Evolutionary conservation across 2,888 invertebrate genomes (phyloP).

Genomic region (Caenorhabditis sp.): DNA sequence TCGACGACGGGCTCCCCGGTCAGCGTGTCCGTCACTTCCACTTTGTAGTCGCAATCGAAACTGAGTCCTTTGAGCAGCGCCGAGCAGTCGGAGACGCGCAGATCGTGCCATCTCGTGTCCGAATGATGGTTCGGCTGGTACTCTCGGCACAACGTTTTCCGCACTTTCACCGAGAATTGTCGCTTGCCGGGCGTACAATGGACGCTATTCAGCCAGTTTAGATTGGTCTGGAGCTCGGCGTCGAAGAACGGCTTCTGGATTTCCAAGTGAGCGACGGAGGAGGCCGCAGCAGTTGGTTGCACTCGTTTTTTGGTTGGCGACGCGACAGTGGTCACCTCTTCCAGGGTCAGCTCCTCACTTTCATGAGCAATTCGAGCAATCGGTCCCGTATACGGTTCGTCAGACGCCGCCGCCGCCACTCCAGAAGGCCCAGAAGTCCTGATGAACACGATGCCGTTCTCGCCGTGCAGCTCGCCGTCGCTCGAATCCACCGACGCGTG

Average conservation of each 20-base stretch:
- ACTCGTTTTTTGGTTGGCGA: neutral
- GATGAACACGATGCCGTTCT: conserved; percentile 73
- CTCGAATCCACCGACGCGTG: conserved; percentile 73
- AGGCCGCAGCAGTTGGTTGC: no score
- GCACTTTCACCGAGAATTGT: conserved; percentile 64
- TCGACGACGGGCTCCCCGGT: conserved; percentile 45
- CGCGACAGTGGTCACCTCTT: neutral
- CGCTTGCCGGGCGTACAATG: conserved; percentile 48
- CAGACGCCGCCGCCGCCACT: neutral
- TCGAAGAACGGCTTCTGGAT: conserved; percentile 58
- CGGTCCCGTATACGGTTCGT: conserved; percentile 6
- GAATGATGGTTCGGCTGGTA: conserved; percentile 64
- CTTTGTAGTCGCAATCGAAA: conserved; percentile 73
- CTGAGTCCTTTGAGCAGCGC: conserved; percentile 66
- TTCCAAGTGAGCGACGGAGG: conserved; percentile 27
- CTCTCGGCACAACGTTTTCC: conserved; percentile 65
- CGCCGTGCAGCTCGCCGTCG: conserved; percentile 75
- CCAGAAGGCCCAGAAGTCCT: conserved; percentile 64
- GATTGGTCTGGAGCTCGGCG: conserved; percentile 57
- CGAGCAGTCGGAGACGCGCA: conserved; percentile 66
- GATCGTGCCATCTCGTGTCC: conserved; percentile 64
- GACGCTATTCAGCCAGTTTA: conserved; percentile 64
- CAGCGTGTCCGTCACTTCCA: conserved; percentile 39
- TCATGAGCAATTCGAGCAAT: conserved; percentile 16
- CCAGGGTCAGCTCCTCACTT: conserved; percentile 39